phyloP scores from a whole-genome alignment of 2,888 invertebrate genomes.

The Himalopsyche kuldschensis region DNA sequence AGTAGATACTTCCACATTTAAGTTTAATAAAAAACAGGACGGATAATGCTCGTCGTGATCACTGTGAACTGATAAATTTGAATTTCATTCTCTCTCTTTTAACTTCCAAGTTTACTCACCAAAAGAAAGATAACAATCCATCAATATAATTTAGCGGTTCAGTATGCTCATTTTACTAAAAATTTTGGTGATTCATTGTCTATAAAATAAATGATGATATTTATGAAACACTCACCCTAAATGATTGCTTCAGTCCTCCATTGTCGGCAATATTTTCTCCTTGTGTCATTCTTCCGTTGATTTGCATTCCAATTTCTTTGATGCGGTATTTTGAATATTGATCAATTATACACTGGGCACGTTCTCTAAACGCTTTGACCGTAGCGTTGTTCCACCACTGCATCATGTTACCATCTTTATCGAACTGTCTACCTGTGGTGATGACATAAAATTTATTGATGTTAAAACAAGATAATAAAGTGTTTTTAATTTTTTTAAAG shows the following conservation, averaged over 20 bases:
- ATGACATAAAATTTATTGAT: background rate
- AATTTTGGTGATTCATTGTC: background rate
- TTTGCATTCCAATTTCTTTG: constrained; percentile 71
- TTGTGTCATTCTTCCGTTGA: constrained; percentile 76
- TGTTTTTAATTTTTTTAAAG: background rate
- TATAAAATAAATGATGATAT: background rate
- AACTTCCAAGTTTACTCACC: too few species aligned
- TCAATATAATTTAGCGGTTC: background rate
- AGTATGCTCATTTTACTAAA: background rate
- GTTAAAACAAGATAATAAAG: background rate
- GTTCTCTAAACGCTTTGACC: constrained; percentile 74
- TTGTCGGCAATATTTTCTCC: constrained; percentile 94
- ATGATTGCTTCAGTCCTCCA: constrained; percentile 88
- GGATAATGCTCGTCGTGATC: too few species aligned
- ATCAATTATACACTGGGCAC: constrained; percentile 84
- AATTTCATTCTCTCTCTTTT: too few species aligned
- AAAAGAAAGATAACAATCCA: too few species aligned
- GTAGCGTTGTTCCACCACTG: constrained; percentile 93
- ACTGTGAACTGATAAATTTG: too few species aligned
- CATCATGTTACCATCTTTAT: constrained; percentile 86
- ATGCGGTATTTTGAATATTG: constrained; percentile 84
- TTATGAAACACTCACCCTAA: constrained; percentile 61
- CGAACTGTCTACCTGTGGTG: constrained; percentile 76
- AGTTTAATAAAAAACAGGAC: too few species aligned
- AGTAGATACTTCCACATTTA: too few species aligned